Percentiles rank a stretch among this genome's conserved stretches.
phyloP scores from a whole-genome alignment of 2,797 vertebrate species.

The Diglossa cyanea region DNA sequence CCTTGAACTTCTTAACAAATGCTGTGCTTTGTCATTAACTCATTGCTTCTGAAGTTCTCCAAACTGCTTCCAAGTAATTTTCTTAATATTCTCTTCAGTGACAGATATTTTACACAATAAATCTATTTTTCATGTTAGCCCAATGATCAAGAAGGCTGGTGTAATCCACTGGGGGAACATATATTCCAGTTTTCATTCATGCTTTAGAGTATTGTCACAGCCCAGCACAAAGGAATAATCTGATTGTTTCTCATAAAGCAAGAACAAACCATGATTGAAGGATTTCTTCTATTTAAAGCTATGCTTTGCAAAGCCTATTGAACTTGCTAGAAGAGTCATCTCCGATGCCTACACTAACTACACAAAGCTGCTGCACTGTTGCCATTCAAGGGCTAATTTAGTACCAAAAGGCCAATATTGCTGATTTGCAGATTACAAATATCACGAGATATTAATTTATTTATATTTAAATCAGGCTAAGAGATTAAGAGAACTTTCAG shows the following conservation, averaged over 20 bases:
- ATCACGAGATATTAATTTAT: constrained; percentile 59
- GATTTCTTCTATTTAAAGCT: constrained; percentile 43
- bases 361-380: constrained; percentile 22
- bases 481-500: constrained; percentile 22
- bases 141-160: constrained; percentile 26
- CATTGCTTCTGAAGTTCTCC: background rate
- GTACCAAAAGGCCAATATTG: constrained; percentile 35
- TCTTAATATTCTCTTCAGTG: background rate
- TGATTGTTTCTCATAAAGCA: constrained; percentile 49
- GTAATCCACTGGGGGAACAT: constrained; percentile 18
- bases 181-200: constrained; percentile 66
- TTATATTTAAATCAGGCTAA: constrained; percentile 55
- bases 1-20: background rate
- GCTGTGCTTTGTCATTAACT: background rate
- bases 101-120: background rate
- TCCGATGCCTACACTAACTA: background rate
- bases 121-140: constrained; percentile 53
- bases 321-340: constrained; percentile 32
- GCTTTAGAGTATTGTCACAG: constrained; percentile 33
- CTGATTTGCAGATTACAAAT: constrained; percentile 60
- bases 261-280: constrained; percentile 42
- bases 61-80: background rate
- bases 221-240: constrained; percentile 30
- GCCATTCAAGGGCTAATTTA: constrained; percentile 50
- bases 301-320: constrained; percentile 28